These are phyloP conservation scores for Rhynchophorus ferrugineus DNA, from an alignment of 1,140 invertebrate species.

Conservation along the genomic window DNA sequence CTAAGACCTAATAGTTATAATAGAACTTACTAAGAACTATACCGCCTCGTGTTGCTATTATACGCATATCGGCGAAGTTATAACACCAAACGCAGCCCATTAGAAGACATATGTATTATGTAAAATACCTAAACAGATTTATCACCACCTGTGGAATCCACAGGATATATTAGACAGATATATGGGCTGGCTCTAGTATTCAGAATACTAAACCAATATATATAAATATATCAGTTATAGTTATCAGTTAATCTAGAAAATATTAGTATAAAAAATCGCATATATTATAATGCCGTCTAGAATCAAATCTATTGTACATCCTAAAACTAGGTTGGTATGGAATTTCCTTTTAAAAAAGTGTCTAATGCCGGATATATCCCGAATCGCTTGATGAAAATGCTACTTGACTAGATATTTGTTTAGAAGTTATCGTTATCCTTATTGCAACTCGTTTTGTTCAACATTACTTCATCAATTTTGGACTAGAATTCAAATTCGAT, in stretches of 20 bases:
- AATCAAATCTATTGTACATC: not conserved
- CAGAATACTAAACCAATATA: too few relatives aligned
- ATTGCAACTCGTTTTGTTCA: not conserved
- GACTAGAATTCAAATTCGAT: not conserved
- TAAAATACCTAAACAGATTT: slow-evolving; percentile 10
- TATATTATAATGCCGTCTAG: not conserved
- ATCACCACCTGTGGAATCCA: not conserved
- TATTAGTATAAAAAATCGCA: too few relatives aligned
- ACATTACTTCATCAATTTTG: not conserved
- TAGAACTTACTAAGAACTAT: too few relatives aligned
- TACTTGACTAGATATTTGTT: not conserved
- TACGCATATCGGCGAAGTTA: too few relatives aligned
- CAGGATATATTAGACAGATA: not conserved
- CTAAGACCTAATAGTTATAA: too few relatives aligned
- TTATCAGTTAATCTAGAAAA: too few relatives aligned
- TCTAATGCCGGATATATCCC: not conserved
- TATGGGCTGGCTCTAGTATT: too few relatives aligned
- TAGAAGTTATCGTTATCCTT: not conserved
- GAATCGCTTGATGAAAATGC: not conserved
- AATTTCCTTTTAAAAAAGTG: not conserved
- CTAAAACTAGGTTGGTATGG: not conserved
- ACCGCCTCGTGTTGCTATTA: too few relatives aligned
- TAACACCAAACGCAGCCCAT: too few relatives aligned
- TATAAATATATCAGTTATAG: too few relatives aligned
- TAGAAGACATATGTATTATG: not conserved